A percentile compares a stretch with the other conserved stretches of the same genome.
These are phyloP conservation scores for Dorcus hopei DNA, from an alignment of 2,888 invertebrate species.

Conservation along the genomic window DNA sequence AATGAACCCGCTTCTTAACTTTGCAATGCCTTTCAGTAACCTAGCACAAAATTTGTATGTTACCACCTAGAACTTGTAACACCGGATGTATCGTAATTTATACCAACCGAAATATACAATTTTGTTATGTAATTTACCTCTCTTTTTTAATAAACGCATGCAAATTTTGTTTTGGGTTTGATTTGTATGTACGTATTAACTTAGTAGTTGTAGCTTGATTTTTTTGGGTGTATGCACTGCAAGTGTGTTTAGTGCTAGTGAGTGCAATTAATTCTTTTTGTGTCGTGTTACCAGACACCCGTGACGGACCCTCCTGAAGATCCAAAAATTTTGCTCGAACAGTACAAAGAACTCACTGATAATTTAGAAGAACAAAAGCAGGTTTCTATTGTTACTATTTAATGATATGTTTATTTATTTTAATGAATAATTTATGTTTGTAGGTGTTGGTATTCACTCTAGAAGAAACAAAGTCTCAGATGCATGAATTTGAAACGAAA, in stretches of 20 bases:
- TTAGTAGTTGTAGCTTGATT: slow-evolving; percentile 6
- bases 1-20: slow-evolving; percentile 4
- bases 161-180: slow-evolving; percentile 36
- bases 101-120: background rate
- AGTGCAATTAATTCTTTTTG: slow-evolving; percentile 10
- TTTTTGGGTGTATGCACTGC: slow-evolving; percentile 16
- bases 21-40: slow-evolving; percentile 11
- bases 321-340: slow-evolving; percentile 36
- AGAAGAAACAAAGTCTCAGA: slow-evolving; percentile 44
- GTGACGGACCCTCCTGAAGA: slow-evolving; percentile 37
- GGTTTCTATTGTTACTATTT: slow-evolving; percentile 32
- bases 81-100: too few relatives aligned
- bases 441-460: slow-evolving; percentile 43
- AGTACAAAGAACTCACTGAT: slow-evolving; percentile 39
- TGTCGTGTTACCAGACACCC: slow-evolving; percentile 36
- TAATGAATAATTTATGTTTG: slow-evolving; percentile 7
- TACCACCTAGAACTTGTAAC: background rate
- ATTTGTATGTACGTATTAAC: slow-evolving; percentile 6
- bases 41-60: slow-evolving; percentile 36
- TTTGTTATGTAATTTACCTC: slow-evolving; percentile 10
- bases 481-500: slow-evolving; percentile 36
- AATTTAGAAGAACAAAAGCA: slow-evolving; percentile 46
- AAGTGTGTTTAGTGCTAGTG: slow-evolving; percentile 4
- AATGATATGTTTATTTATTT: background rate
- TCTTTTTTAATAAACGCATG: slow-evolving; percentile 34